A percentile compares a stretch with the other conserved stretches of the same genome.
These are phyloP conservation scores for Patella ulyssiponensis DNA, from an alignment of 2,888 invertebrate genomes.

Conservation along the genomic window DNA sequence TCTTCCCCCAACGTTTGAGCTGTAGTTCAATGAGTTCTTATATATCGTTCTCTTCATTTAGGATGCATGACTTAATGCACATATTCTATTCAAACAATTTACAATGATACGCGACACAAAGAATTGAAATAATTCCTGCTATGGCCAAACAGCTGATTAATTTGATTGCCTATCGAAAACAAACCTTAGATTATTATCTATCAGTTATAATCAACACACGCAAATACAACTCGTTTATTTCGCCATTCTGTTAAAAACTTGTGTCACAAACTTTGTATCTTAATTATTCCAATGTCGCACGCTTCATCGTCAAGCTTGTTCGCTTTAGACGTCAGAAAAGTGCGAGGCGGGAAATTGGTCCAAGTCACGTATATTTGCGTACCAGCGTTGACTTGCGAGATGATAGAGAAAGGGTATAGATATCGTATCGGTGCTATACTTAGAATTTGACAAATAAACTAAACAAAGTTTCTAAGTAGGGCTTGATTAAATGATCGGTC, in stretches of 20 bases:
- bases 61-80: too few species aligned
- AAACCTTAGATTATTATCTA: not conserved
- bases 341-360: constrained; percentile 1
- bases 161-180: not conserved
- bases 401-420: not conserved
- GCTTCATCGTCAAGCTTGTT: not conserved
- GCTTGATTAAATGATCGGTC: too few species aligned
- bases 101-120: too few species aligned
- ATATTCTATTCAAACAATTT: too few species aligned
- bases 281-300: not conserved
- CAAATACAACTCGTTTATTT: not conserved
- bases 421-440: not conserved
- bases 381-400: not conserved
- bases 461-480: too few species aligned
- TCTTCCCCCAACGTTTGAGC: too few species aligned
- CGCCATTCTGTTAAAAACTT: too few species aligned
- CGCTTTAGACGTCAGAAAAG: not conserved
- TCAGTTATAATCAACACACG: not conserved
- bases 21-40: too few species aligned
- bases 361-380: not conserved
- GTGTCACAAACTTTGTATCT: too few species aligned
- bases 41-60: too few species aligned
- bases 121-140: too few species aligned
- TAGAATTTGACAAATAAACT: too few species aligned
- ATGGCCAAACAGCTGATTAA: not conserved